Conservation (phyloP, 1,140 invertebrate species). For the Marisa cornuarietis region DNA sequence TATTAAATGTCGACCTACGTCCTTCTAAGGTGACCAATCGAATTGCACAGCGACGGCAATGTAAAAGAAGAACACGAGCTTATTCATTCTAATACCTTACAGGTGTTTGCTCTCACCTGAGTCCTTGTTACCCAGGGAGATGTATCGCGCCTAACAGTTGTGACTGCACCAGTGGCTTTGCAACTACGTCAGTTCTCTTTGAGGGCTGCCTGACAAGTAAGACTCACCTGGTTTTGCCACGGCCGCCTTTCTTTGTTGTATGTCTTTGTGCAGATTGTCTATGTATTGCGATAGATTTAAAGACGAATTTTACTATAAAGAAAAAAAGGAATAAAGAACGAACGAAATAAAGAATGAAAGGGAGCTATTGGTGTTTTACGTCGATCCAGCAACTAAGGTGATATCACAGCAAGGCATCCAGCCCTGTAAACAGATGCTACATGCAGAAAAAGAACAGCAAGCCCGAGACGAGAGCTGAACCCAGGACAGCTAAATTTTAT, state of each 20-base stretch:
- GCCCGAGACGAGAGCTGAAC: no score
- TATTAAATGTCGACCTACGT: not conserved
- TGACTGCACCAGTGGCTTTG: not conserved
- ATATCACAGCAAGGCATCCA: no score
- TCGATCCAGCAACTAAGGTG: no score
- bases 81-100: not conserved
- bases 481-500: no score
- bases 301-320: not conserved
- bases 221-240: no score
- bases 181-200: not conserved
- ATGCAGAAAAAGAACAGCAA: no score
- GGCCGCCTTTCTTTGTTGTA: no score
- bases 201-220: not conserved
- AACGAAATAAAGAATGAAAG: no score
- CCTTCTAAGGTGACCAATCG: not conserved
- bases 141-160: not conserved
- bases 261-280: not conserved
- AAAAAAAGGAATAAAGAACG: not conserved
- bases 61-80: not conserved
- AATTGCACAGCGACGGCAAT: not conserved
- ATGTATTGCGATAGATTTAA: not conserved
- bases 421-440: no score
- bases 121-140: not conserved
- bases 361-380: no score
- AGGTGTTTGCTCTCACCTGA: conserved; percentile 3